Evolutionary conservation across 2,888 invertebrate genomes (phyloP), one percentile per base, ranked within the genome.

Genomic region (Uloborus plumipes): DNA sequence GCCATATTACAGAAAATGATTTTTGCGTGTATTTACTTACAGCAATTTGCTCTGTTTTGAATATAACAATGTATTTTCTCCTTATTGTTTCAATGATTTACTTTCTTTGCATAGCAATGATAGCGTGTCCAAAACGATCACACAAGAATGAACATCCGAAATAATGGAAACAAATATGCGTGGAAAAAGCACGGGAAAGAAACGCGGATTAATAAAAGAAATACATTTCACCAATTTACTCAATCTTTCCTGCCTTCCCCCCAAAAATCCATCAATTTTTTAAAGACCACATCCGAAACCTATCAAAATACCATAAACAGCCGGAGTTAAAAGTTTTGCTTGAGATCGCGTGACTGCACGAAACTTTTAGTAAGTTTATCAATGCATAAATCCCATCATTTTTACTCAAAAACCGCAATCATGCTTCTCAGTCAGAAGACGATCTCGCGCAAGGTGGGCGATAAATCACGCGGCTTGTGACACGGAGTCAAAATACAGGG

Each of bases 321-420:
- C 58, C 22, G 22, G 18, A 58, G 22, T 58, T 58, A 58, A 39
- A 39, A 39, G 16, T 13, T 31, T 31, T 31, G 31, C 47, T 64
- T 64, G 47, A 39, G 50, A 58, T 67, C 39, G 80, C 73, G 80
- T 74, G 74, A 69, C 64, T 72, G 39, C 39, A 39, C 39, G 39
- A 39, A 39, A 39, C 39, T 9, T 75, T 81, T 70, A 81, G 67
- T 51, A 59, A 51, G 64, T 74, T 74, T 81, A 81, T 64, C 70
- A 74, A 81, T 81, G 80, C 80, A 81, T 69, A 81, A 58, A 81
- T 81, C 80, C 80, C 74, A 18, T 70, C 39, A 64, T 78, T 78
- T 64, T 51, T 69, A 62, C 61, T 18, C 14, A 47, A 55, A 58
- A 71, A 70, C 71, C 71, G 59, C 62, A 71, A 55, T 71, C 75